Evolutionary conservation across 2,113 vertebrate genomes (phyloP).

Genomic region (Ursus arctos): DNA sequence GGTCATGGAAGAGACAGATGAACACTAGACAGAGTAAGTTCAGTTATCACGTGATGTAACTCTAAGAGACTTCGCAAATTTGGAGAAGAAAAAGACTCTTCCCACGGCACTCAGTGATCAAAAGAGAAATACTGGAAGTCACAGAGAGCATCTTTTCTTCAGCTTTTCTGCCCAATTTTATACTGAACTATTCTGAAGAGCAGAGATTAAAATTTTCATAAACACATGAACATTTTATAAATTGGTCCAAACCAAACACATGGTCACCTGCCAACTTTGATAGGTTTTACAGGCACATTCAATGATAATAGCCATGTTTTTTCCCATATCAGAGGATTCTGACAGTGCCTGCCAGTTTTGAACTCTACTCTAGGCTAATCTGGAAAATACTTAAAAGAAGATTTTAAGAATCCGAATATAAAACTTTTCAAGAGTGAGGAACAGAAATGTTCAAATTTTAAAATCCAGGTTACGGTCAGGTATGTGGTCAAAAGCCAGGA

Average conservation of each 20-base stretch:
- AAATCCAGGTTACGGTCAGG: not conserved
- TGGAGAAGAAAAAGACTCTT: not conserved
- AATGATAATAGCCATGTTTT: not conserved
- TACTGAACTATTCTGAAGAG: conserved; percentile 15
- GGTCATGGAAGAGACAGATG: not conserved
- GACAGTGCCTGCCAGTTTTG: not conserved
- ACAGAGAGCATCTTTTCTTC: conserved; percentile 35
- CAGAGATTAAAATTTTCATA: conserved; percentile 63
- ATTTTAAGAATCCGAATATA: conserved; percentile 43
- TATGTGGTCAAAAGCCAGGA: not conserved
- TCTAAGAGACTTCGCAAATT: not conserved
- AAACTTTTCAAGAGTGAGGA: not conserved
- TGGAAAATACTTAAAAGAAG: conserved; percentile 19
- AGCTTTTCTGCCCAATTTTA: not conserved
- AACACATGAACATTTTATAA: conserved; percentile 29
- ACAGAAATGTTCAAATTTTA: conserved; percentile 28
- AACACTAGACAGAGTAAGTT: not conserved
- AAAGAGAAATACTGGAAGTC: conserved; percentile 29
- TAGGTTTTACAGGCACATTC: not conserved
- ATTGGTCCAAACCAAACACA: conserved; percentile 35
- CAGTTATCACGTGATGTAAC: not conserved
- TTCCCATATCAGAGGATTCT: not conserved
- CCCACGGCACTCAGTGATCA: not conserved
- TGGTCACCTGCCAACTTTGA: not conserved
- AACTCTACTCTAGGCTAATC: conserved; percentile 27